These are phyloP conservation scores for Ctenopoma multispine DNA, from an alignment of 2,797 vertebrate genomes.

Conservation along the genomic window DNA sequence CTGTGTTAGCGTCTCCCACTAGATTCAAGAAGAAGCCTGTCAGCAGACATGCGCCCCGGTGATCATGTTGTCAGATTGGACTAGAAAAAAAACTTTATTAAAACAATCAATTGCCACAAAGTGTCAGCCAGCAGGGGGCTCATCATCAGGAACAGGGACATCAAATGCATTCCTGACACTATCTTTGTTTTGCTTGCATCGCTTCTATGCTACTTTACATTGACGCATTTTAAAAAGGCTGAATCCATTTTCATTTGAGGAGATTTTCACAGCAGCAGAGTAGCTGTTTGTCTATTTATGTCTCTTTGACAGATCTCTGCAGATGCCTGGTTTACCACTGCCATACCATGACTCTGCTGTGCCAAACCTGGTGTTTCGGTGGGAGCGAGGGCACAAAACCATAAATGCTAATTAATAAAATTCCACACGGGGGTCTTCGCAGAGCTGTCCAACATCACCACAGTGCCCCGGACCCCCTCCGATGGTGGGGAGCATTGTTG, in stretches of 20 bases:
- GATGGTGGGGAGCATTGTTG: constrained; percentile 72
- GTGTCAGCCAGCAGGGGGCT: constrained; percentile 25
- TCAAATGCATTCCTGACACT: not conserved
- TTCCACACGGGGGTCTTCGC: constrained; percentile 67
- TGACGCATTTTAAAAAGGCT: not conserved
- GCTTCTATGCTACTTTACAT: not conserved
- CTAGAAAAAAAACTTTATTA: constrained; percentile 1
- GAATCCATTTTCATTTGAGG: not conserved
- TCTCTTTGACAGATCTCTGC: constrained; percentile 26
- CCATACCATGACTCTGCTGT: constrained; percentile 49
- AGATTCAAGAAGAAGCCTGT: not conserved
- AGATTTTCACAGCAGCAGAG: constrained; percentile 7
- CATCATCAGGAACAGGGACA: not conserved
- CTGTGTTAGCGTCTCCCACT: not conserved
- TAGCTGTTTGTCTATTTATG: not conserved
- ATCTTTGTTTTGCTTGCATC: not conserved
- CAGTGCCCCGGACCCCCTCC: constrained; percentile 55
- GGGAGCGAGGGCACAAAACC: constrained; percentile 62
- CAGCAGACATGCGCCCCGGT: rapidly evolving
- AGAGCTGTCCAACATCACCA: constrained; percentile 69
- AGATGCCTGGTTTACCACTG: not conserved
- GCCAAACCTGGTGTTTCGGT: constrained; percentile 60
- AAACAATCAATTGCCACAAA: not conserved
- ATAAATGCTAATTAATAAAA: constrained; percentile 80
- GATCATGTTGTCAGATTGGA: not conserved